Conservation (phyloP, 2,888 invertebrate genomes). For the Himalopsyche anomala region DNA sequence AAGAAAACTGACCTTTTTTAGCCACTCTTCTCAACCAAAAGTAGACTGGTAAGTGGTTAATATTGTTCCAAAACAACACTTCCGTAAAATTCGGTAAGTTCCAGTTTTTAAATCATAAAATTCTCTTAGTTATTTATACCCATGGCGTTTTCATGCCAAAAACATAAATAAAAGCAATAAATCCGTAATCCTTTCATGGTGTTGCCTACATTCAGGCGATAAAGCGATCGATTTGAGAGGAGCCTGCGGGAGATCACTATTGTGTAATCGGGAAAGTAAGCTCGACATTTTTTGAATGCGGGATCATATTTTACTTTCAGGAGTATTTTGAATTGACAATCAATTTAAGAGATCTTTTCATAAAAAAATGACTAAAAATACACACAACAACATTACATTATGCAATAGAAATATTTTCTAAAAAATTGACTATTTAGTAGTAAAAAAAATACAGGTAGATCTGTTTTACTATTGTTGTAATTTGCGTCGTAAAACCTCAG, state of each 20-base stretch:
- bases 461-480: too few species aligned
- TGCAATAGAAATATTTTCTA: background rate
- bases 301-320: background rate
- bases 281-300: background rate
- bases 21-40: too few species aligned
- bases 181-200: conserved; percentile 59
- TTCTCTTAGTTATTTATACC: background rate
- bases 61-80: too few species aligned
- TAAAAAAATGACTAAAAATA: background rate
- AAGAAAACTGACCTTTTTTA: too few species aligned
- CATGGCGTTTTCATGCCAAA: background rate
- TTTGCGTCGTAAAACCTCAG: too few species aligned
- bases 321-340: background rate
- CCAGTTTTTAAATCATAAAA: too few species aligned
- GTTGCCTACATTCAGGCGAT: conserved; percentile 55
- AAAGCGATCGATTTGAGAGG: conserved; percentile 57
- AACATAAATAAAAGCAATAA: conserved; percentile 44
- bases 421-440: too few species aligned
- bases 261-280: conserved; percentile 3
- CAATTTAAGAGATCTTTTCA: background rate
- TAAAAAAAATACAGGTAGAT: too few species aligned
- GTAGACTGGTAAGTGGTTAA: too few species aligned
- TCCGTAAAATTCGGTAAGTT: too few species aligned
- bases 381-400: background rate
- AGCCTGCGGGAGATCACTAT: conserved; percentile 51